Evolutionary conservation across 2,888 invertebrate genomes (phyloP), one percentile per base, ranked within the genome.

Genomic region (Panopea generosa): DNA sequence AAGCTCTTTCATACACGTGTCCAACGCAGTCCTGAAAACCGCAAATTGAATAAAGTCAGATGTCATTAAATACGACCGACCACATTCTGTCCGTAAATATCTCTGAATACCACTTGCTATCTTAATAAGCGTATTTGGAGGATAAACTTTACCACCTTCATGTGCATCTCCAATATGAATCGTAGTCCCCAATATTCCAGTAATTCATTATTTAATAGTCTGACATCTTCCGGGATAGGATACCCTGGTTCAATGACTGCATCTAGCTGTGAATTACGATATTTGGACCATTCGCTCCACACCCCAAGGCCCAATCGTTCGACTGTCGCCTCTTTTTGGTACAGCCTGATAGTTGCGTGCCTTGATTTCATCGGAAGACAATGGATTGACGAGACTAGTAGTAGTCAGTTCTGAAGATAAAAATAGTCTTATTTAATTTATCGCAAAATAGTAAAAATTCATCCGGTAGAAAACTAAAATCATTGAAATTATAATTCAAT

Each of bases 1-100:
- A 6, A 67, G 27, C 43, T 67, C 67, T 18, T 67, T 67, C 67
- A 67, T 67, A n/a, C 59, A 7, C 14, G 57, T n/a, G 47, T 67
- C 67, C 26, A 67, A 20, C 2, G 59, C 47, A 27, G 24, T 57
- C 11, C 67, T 43, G 53, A 67, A 59, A n/a, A 38, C 57, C 14
- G 52, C n/a, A 53, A 63, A 63, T 6, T n/a, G 16, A 4, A 18
- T 16, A 45, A 18, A 20, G 38, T 66, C 66, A 1, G 18, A n/a
- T 43, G 45, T 66, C 7, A 47, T 29, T 14, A 55, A 9, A 14
- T 55, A 7, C 1, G 16, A 2, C 2, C 14, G 16, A 27, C 11
- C 55, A 55, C 55, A 55, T 6, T 24, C 38, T 6, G 1, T 52
- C 2, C 45, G 18, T 2, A 56, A 33, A 16, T 57, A 47, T 2